phyloP scores from a whole-genome alignment of 92 coral and sea anemone species.

The Porites rus region DNA sequence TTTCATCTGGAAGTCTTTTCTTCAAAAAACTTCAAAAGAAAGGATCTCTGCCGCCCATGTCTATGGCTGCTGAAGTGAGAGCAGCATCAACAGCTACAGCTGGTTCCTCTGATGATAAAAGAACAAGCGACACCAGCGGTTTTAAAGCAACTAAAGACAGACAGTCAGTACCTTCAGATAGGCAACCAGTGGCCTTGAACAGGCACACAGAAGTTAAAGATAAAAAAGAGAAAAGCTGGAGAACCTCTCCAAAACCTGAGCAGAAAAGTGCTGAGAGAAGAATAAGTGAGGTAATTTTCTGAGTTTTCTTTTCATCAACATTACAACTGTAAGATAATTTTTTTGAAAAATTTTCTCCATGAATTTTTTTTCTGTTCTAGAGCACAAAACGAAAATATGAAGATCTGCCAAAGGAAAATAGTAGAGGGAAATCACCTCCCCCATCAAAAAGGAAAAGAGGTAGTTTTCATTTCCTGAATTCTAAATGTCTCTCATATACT shows the following conservation, averaged over 20 bases:
- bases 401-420: slow-evolving; percentile 22
- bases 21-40: slow-evolving; percentile 72
- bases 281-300: slow-evolving; percentile 25
- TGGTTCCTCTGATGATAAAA: slow-evolving; percentile 19
- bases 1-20: slow-evolving; percentile 81
- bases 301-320: neutral
- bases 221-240: neutral
- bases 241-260: slow-evolving; percentile 24
- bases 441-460: slow-evolving; percentile 77
- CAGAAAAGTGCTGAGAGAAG: slow-evolving; percentile 12
- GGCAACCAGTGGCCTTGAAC: slow-evolving; percentile 1
- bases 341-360: neutral
- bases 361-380: neutral
- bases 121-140: neutral
- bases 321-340: no score
- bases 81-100: slow-evolving; percentile 68
- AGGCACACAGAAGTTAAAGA: neutral
- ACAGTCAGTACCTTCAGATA: slow-evolving; percentile 10
- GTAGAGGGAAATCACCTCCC: slow-evolving; percentile 40
- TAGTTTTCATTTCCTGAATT: neutral
- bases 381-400: slow-evolving; percentile 40
- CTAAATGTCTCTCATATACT: neutral
- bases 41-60: slow-evolving; percentile 68
- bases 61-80: slow-evolving; percentile 91
- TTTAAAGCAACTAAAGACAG: neutral